A percentile compares a stretch with the other conserved stretches of the same genome.
phyloP scores from a whole-genome alignment of 2,113 vertebrate species.

The Mola mola region DNA sequence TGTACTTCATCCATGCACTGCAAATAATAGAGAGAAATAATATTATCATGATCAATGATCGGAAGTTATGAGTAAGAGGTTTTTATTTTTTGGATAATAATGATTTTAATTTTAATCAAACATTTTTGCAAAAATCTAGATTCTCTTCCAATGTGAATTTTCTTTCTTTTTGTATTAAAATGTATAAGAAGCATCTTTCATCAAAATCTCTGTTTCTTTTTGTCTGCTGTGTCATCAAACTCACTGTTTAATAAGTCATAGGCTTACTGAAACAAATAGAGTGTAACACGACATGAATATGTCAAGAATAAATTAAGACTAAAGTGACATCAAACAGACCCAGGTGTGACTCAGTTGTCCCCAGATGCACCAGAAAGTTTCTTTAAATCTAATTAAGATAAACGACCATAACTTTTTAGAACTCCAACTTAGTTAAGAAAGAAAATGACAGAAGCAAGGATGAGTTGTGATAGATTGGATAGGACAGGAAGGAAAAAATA shows the following conservation, averaged over 20 bases:
- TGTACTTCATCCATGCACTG: too few species aligned
- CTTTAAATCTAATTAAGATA: constrained; percentile 10
- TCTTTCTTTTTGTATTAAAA: too few species aligned
- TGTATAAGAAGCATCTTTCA: too few species aligned
- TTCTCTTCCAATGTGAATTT: too few species aligned
- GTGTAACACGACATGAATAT: neutral
- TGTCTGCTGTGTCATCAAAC: neutral
- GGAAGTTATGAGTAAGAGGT: too few species aligned
- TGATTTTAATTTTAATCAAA: too few species aligned
- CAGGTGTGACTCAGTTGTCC: constrained; percentile 3
- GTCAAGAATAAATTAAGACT: neutral
- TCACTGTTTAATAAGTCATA: neutral
- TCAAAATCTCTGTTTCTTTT: too few species aligned
- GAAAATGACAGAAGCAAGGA: neutral
- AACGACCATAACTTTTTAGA: neutral
- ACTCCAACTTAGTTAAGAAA: constrained; percentile 2
- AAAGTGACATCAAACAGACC: constrained; percentile 12
- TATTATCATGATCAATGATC: too few species aligned
- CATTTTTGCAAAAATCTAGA: too few species aligned
- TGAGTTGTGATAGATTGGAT: neutral
- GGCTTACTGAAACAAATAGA: neutral
- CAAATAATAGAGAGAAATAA: too few species aligned
- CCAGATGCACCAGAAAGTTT: constrained; percentile 3
- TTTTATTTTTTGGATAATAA: too few species aligned
- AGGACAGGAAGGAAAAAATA: neutral